phyloP scores from a whole-genome alignment of 2,888 invertebrate species.

The Melinopterus prodromus region DNA sequence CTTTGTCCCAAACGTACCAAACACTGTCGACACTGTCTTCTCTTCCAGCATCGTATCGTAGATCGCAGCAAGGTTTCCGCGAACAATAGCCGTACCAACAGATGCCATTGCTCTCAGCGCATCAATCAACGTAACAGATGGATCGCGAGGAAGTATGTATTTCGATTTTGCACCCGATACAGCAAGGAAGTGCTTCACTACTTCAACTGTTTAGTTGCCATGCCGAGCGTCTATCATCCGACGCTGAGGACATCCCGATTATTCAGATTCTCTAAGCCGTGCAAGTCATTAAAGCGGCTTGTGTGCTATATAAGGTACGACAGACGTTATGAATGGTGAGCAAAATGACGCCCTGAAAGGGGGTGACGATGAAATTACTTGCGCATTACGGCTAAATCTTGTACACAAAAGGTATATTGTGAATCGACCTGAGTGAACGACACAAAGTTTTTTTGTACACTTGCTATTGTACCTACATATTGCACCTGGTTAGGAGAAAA shows the following conservation, averaged over 20 bases:
- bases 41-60: not conserved
- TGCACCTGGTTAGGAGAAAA: not conserved
- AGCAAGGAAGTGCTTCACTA: not conserved
- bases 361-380: not conserved
- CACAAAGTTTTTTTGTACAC: not conserved
- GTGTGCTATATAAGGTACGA: not conserved
- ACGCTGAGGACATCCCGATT: not conserved
- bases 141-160: not conserved
- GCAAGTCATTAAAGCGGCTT: not conserved
- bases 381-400: not conserved
- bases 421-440: not conserved
- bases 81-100: not conserved
- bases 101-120: not conserved
- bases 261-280: not conserved
- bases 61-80: not conserved
- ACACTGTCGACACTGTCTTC: not conserved
- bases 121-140: not conserved
- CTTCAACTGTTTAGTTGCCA: not conserved
- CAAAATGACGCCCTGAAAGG: not conserved
- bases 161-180: not conserved
- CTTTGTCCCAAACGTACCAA: not conserved
- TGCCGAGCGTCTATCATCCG: not conserved
- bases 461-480: not conserved
- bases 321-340: not conserved
- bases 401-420: not conserved